Base-by-base conservation (phyloP, 1,140 invertebrate genomes). In the Ptiloglossa arizonensis region DNA sequence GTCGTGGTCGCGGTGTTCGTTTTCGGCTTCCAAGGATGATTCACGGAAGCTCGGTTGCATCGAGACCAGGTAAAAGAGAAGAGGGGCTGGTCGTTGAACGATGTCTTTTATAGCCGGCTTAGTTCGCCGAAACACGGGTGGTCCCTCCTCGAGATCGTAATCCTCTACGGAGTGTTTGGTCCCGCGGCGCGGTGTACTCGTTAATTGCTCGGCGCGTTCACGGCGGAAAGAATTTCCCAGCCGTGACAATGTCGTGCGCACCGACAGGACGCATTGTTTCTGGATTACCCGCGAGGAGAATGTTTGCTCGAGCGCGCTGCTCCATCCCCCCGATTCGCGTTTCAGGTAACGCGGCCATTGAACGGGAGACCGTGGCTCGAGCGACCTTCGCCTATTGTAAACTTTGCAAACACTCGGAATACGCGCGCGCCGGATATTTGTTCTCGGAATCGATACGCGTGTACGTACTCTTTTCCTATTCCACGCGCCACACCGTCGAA, bases 21-120 rank as follows among this genome's bases (percentile, higher is more conserved):
- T 56, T 44, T 75, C n/a, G 22, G n/a, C 46, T 29, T 29, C 13
- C 60, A 3, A n/a, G 38, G 46, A 66, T 66, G 71, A 74, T 74
- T 66, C 71, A 32, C 48, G 44, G 29, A 22, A 5, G n/a, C 11
- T 8, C 2, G 17, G 0, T 13, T 19, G 46, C 48, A 44, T 24
- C 17, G 32, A 29, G 19, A 13, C 17, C 70, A 41, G 71, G 46
- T 54, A 74, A 27, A 46, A 5, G 5, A 22, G 13, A n/a, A n/a
- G n/a, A n/a, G n/a, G n/a, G 3, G 6, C 24, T 54, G 9, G 22
- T 64, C 41, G 29, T 62, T n/a, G 57, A 73, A 73, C 59, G 24
- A 29, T 29, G 62, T 67, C 52, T 5, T 68, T 68, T 38, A 48
- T 27, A 13, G 24, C 5, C 22, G n/a, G 27, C n/a, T 56, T 24